These are phyloP conservation scores for Acronicta aceris DNA, from an alignment of 2,888 invertebrate genomes.

Conservation along the genomic window DNA sequence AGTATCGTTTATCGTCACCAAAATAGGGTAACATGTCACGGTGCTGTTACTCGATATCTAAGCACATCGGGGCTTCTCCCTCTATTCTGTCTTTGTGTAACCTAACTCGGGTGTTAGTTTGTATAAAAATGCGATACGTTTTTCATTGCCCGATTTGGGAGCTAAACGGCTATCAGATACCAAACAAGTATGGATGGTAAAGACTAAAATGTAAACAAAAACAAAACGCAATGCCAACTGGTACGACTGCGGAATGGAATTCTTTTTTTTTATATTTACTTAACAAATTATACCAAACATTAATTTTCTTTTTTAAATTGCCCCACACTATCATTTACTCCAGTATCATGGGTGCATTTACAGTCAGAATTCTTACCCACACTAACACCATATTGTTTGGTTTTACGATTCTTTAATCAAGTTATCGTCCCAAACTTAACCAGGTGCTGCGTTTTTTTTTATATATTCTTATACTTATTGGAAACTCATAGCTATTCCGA, in stretches of 20 bases:
- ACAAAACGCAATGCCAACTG: slow-evolving; percentile 36
- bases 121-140: slow-evolving; percentile 37
- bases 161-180: slow-evolving; percentile 33
- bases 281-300: too few species aligned
- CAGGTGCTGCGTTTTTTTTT: too few species aligned
- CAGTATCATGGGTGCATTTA: too few species aligned
- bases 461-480: too few species aligned
- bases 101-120: slow-evolving; percentile 35
- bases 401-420: too few species aligned
- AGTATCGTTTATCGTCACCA: slow-evolving; percentile 46
- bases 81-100: slow-evolving; percentile 50
- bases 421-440: too few species aligned
- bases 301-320: too few species aligned
- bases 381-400: too few species aligned
- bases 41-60: slow-evolving; percentile 64
- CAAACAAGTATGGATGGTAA: slow-evolving; percentile 37
- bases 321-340: too few species aligned
- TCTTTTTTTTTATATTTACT: too few species aligned
- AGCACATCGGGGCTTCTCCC: slow-evolving; percentile 63
- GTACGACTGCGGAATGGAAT: slow-evolving; percentile 36
- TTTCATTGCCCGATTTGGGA: slow-evolving; percentile 30
- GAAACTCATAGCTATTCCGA: too few species aligned
- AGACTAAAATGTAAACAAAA: slow-evolving; percentile 46
- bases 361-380: too few species aligned
- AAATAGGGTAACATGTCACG: slow-evolving; percentile 60